Evolutionary conservation across 2,888 invertebrate genomes (phyloP), one percentile per base, ranked within the genome.

Genomic region (Scaptomyza caliginosa): DNA sequence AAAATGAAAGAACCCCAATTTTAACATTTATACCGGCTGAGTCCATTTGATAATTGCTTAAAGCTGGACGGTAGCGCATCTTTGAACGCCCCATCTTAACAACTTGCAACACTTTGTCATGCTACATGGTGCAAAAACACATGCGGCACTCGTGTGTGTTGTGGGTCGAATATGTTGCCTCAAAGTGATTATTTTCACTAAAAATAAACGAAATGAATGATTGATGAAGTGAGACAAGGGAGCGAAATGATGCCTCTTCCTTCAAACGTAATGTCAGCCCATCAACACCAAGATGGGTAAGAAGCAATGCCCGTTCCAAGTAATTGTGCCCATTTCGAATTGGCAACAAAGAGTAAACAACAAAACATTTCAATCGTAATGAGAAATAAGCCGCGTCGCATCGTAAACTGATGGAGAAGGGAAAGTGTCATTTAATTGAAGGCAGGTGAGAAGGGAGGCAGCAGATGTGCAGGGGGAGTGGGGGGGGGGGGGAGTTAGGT

Each of bases 131-230:
- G 54, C 45, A 23, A 21, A 60, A 77, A 67, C 84, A 81, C 84
- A 81, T 81, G 80, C 84, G 84, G 69, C 65, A 46, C 36, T 28
- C 28, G 28, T 11, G 32, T 30, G 45, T 59, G 63, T 64, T 17
- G 28, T 67, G 66, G 84, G 67, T 66, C 84, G 67, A 84, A 81
- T 81, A 84, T 81, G 84, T 77, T 82, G 77, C 74, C 74, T 50
- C 78, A 80, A 78, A 84, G 84, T 81, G 81, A 81, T 84, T 81
- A 81, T 81, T 84, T 80, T 73, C 81, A 84, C 84, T 81, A 81
- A 84, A 81, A 81, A 81, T 81, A 81, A 81, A 81, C 81, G 81
- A 73, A 81, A 84, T 84, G 66, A 84, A 81, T 81, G 81, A 81
- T 81, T 81, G 81, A 81, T 81, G 84, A 84, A 84, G 78, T 80